Percentiles rank a stretch among this genome's conserved stretches.
Evolutionary conservation across 2,113 vertebrate species (phyloP).

Genomic region (Chlamydotis undulata): DNA sequence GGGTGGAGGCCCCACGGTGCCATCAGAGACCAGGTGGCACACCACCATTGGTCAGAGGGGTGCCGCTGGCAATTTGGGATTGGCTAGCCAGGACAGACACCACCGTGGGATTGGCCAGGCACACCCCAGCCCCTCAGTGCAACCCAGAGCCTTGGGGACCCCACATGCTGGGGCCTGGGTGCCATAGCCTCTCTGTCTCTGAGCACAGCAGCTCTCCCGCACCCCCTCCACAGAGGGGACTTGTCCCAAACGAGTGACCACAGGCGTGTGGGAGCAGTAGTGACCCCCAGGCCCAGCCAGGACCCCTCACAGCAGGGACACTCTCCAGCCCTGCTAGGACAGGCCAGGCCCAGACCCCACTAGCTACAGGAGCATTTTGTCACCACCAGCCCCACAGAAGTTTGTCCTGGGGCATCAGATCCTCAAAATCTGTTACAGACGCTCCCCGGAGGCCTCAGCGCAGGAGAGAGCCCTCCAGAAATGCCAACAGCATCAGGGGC

Average conservation of each 20-base stretch:
- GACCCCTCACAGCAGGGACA: background rate
- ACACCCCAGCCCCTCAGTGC: fast-evolving
- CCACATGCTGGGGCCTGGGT: fast-evolving
- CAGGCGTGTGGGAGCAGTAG: background rate
- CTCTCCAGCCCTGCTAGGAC: fast-evolving
- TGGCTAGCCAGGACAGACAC: background rate
- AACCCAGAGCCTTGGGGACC: background rate
- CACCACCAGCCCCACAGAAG: background rate
- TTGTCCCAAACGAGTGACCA: fast-evolving
- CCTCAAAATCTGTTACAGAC: background rate
- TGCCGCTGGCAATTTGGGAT: background rate
- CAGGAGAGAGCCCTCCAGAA: fast-evolving
- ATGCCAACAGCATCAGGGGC: background rate
- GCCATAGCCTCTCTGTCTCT: fast-evolving
- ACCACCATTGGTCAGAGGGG: background rate
- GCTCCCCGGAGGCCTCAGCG: background rate
- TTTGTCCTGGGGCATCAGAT: background rate
- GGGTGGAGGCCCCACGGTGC: background rate
- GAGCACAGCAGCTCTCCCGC: fast-evolving
- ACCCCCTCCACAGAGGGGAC: too few species aligned
- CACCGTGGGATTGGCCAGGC: background rate
- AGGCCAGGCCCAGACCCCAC: background rate
- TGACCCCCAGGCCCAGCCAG: background rate
- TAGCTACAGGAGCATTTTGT: fast-evolving
- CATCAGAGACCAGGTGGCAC: background rate